phyloP scores from a whole-genome alignment of 1,140 invertebrate species.

The Gryon sp. region DNA sequence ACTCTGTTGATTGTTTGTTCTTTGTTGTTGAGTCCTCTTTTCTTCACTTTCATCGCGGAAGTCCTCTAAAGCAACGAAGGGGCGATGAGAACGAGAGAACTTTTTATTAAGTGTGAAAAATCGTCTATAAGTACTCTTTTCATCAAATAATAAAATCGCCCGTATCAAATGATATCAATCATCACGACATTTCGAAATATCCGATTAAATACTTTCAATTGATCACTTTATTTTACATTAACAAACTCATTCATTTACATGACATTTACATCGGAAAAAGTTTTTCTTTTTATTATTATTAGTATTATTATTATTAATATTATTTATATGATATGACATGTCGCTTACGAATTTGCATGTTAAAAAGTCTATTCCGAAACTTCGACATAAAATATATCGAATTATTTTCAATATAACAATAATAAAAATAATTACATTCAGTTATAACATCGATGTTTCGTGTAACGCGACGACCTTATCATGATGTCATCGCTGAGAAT shows the following conservation, averaged over 20 bases:
- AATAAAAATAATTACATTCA: constrained; percentile 23
- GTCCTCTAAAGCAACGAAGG: constrained; percentile 15
- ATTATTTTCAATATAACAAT: constrained; percentile 31
- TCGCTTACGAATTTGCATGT: constrained; percentile 12
- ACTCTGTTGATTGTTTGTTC: constrained; percentile 49
- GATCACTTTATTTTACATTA: constrained; percentile 50
- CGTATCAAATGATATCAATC: neutral
- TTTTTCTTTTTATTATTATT: too few relatives aligned
- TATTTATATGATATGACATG: constrained; percentile 39
- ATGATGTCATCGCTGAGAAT: constrained; percentile 1
- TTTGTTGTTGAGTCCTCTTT: constrained; percentile 17
- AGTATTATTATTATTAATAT: too few relatives aligned
- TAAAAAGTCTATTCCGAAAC: constrained; percentile 31
- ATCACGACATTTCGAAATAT: constrained; percentile 7
- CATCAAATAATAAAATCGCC: constrained; percentile 2
- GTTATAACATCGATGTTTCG: constrained; percentile 20
- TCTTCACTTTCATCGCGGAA: constrained; percentile 9
- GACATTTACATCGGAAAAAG: constrained; percentile 28
- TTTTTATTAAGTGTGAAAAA: constrained; percentile 51
- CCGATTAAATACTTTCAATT: constrained; percentile 40
- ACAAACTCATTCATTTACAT: constrained; percentile 35
- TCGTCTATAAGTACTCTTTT: constrained; percentile 39
- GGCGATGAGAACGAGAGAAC: constrained; percentile 23
- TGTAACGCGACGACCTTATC: neutral
- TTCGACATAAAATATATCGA: constrained; percentile 33